Conservation (phyloP, 2,113 vertebrate species). For the Mirza zaza region DNA sequence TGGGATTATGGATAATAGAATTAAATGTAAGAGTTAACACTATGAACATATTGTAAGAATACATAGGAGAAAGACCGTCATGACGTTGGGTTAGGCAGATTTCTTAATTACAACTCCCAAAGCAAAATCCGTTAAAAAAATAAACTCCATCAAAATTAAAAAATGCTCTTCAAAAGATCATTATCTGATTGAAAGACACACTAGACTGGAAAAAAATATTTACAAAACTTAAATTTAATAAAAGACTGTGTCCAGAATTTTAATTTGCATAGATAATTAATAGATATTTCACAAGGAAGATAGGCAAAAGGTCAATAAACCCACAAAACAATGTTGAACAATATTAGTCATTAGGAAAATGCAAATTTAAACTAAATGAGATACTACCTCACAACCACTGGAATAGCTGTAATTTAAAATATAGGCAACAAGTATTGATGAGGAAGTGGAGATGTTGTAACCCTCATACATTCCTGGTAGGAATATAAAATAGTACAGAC, state of each 20-base stretch:
- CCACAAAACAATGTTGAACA: background rate
- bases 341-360: background rate
- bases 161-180: background rate
- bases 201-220: background rate
- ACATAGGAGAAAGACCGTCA: background rate
- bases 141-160: background rate
- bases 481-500: background rate
- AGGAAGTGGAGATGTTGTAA: background rate
- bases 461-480: background rate
- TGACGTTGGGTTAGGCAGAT: background rate
- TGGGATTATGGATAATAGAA: background rate
- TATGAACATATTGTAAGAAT: background rate
- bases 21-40: background rate
- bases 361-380: background rate
- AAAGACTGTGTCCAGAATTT: background rate
- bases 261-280: background rate
- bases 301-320: background rate
- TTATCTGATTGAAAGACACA: background rate
- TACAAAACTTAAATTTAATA: background rate
- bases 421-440: background rate
- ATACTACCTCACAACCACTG: background rate
- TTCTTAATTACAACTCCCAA: background rate
- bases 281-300: background rate
- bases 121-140: background rate
- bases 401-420: background rate